These are phyloP conservation scores for Ginglymostoma cirratum DNA, from an alignment of 2,113 vertebrate genomes.

Conservation along the genomic window DNA sequence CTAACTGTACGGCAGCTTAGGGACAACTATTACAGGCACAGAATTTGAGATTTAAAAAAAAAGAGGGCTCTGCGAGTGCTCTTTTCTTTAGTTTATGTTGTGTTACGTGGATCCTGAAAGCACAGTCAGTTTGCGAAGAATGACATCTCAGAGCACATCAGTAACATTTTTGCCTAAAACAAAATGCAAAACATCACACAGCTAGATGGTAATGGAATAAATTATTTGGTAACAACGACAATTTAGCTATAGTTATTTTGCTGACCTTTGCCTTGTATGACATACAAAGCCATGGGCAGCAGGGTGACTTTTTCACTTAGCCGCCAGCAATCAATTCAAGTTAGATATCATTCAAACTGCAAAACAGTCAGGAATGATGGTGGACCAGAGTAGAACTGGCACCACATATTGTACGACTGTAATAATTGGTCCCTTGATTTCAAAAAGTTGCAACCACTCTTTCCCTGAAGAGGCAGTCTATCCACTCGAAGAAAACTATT, in stretches of 20 bases:
- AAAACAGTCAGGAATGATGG: neutral
- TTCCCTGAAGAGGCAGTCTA: neutral
- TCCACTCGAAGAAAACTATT: neutral
- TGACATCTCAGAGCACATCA: neutral
- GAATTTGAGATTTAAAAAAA: neutral
- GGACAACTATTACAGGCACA: neutral
- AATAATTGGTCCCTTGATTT: neutral
- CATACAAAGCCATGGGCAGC: neutral
- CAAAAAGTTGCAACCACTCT: neutral
- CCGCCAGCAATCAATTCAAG: neutral
- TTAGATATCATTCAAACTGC: neutral
- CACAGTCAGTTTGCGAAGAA: neutral
- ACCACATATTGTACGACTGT: no score
- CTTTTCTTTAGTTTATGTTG: neutral
- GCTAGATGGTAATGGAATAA: neutral
- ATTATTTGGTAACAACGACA: neutral
- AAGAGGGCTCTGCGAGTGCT: neutral
- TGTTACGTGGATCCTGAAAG: neutral
- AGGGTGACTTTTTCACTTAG: neutral
- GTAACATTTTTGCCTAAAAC: neutral
- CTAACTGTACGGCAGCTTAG: conserved; percentile 2
- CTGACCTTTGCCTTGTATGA: neutral
- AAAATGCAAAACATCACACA: neutral
- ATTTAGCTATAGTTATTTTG: conserved; percentile 5
- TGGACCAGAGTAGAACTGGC: neutral